phyloP scores from a whole-genome alignment of 2,888 invertebrate genomes.

The Scaptomyza cyrtandrae region DNA sequence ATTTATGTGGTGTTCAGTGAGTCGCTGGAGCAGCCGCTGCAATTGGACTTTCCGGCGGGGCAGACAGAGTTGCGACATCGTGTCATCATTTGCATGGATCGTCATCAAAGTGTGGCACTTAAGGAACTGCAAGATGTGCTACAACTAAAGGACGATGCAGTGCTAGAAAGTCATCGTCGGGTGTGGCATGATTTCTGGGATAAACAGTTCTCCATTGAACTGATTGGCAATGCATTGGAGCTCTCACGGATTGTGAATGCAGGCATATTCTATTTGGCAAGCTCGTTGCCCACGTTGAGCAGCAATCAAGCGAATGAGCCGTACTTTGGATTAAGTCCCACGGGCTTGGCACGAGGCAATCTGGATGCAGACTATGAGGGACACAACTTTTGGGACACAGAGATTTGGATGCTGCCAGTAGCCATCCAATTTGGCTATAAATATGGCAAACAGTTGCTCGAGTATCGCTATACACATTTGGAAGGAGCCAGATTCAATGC shows the following conservation, averaged over 20 bases:
- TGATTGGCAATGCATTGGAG: constrained; percentile 85
- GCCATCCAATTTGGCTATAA: constrained; percentile 85
- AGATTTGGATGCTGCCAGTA: constrained; percentile 87
- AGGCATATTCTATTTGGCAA: constrained; percentile 87
- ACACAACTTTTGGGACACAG: constrained; percentile 88
- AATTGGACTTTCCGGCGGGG: constrained; percentile 62
- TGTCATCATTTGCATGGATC: constrained; percentile 86
- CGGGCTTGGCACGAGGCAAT: constrained; percentile 85
- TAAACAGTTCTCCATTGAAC: constrained; percentile 84
- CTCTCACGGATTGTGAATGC: constrained; percentile 85
- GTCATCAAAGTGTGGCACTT: constrained; percentile 85
- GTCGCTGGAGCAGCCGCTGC: constrained; percentile 62
- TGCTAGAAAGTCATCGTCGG: constrained; percentile 85
- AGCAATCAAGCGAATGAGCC: constrained; percentile 85
- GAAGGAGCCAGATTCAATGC: constrained; percentile 86
- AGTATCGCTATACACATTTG: constrained; percentile 86
- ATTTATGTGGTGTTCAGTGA: constrained; percentile 75
- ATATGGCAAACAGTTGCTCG: constrained; percentile 85
- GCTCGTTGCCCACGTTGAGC: constrained; percentile 86
- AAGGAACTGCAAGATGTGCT: constrained; percentile 80
- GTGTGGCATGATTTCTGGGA: constrained; percentile 86
- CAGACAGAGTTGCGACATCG: constrained; percentile 83
- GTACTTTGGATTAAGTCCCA: constrained; percentile 87
- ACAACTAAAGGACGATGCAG: constrained; percentile 79
- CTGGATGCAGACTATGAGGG: constrained; percentile 85